Conservation (phyloP, 2,888 invertebrate genomes). For the Calameuta idolon region DNA sequence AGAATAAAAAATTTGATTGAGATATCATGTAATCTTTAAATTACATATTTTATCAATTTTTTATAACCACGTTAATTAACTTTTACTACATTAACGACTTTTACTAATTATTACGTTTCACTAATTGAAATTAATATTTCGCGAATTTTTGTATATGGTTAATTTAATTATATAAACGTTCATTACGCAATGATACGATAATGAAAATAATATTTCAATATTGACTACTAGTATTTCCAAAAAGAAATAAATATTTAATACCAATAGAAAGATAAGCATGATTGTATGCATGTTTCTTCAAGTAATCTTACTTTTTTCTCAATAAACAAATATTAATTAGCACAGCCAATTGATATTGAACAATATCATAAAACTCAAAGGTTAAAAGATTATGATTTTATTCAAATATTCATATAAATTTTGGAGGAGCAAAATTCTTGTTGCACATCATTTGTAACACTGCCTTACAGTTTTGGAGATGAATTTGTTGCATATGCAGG, state of each 20-base stretch:
- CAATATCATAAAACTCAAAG: no score
- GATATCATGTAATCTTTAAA: not conserved
- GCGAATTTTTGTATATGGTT: not conserved
- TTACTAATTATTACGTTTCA: not conserved
- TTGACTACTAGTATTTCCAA: not conserved
- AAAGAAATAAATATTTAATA: not conserved
- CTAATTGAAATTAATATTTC: not conserved
- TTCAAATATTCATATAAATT: not conserved
- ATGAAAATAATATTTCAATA: not conserved
- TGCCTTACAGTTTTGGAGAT: not conserved
- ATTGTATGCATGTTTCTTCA: not conserved
- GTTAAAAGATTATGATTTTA: no score
- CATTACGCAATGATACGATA: not conserved
- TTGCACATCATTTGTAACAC: not conserved
- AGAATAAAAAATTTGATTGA: not conserved
- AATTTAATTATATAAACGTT: not conserved
- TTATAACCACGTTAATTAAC: not conserved
- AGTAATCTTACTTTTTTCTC: not conserved
- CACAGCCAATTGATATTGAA: not conserved
- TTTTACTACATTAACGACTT: not conserved
- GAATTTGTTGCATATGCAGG: not conserved
- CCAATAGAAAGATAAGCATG: not conserved
- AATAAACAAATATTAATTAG: not conserved
- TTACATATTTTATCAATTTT: not conserved
- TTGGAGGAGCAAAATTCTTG: not conserved